Percentiles rank a stretch among this genome's conserved stretches.
These are phyloP conservation scores for Ornithoptera alexandrae DNA, from an alignment of 2,888 invertebrate genomes.

Conservation along the genomic window DNA sequence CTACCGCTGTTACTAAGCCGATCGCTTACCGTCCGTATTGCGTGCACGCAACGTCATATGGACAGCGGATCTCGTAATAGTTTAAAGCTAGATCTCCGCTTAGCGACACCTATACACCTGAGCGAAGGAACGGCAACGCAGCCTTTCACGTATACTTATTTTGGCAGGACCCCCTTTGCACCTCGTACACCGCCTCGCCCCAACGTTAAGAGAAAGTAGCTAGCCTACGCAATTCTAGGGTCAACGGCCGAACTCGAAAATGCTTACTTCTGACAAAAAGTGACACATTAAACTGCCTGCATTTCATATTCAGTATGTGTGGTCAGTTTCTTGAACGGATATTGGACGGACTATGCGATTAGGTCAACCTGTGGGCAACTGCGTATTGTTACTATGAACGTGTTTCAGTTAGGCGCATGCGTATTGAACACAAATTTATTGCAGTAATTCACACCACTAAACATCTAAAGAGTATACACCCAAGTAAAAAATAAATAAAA, in stretches of 20 bases:
- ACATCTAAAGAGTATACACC: not conserved
- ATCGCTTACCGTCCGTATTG: conserved; percentile 3
- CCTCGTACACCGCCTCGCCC: conserved; percentile 57
- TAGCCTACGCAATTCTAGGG: conserved; percentile 78
- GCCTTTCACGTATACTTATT: conserved; percentile 77
- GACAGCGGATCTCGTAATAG: conserved; percentile 25
- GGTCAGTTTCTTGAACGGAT: conserved; percentile 72
- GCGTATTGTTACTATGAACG: conserved; percentile 45
- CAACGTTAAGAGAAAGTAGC: conserved; percentile 76
- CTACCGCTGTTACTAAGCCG: conserved; percentile 17
- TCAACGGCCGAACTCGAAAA: conserved; percentile 78
- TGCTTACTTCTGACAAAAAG: conserved; percentile 76
- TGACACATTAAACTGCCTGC: conserved; percentile 73
- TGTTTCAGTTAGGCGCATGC: conserved; percentile 6
- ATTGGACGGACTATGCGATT: conserved; percentile 62
- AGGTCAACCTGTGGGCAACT: conserved; percentile 52
- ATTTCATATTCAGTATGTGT: conserved; percentile 76
- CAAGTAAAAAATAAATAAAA: not conserved
- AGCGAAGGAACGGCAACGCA: conserved; percentile 56
- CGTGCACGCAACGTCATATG: conserved; percentile 17
- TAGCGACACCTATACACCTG: conserved; percentile 31
- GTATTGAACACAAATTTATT: not conserved
- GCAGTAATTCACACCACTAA: not conserved
- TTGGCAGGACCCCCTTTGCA: conserved; percentile 75
- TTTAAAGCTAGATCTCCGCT: conserved; percentile 26